These are phyloP conservation scores for Peromyscus polionotus DNA, from an alignment of 2,113 vertebrate genomes.

Conservation along the genomic window DNA sequence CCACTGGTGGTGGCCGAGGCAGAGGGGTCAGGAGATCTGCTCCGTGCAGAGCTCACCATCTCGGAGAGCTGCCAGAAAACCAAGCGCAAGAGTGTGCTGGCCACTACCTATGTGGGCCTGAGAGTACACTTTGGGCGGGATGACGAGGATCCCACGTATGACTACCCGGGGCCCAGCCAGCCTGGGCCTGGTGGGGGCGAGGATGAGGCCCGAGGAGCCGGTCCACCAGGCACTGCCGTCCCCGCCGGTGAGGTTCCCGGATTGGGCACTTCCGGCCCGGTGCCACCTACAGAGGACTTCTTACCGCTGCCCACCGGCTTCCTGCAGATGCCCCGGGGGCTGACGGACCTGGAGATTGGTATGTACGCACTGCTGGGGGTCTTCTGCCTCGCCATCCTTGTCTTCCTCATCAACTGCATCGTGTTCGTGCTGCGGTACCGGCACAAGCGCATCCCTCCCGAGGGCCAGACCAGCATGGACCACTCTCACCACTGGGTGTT, in stretches of 20 bases:
- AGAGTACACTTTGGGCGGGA: slow-evolving; percentile 93
- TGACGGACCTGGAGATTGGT: slow-evolving; percentile 98
- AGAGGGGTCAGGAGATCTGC: slow-evolving; percentile 92
- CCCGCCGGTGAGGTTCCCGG: slow-evolving; percentile 84
- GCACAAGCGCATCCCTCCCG: slow-evolving; percentile 96
- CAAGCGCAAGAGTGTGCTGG: slow-evolving; percentile 96
- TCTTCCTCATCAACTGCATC: slow-evolving; percentile 99
- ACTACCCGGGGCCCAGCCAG: slow-evolving; percentile 91
- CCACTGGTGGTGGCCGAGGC: slow-evolving; percentile 94
- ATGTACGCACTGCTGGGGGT: slow-evolving; percentile 98
- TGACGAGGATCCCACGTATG: slow-evolving; percentile 89
- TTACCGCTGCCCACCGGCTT: slow-evolving; percentile 94
- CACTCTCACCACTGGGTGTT: slow-evolving; percentile 99
- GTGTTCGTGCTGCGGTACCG: slow-evolving; percentile 98
- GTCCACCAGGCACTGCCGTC: slow-evolving; percentile 76
- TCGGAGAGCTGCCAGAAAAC: slow-evolving; percentile 98
- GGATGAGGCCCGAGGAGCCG: slow-evolving; percentile 89
- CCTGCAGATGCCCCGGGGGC: slow-evolving; percentile 92
- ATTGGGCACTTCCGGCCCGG: slow-evolving; percentile 73
- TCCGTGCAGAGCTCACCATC: slow-evolving; percentile 95
- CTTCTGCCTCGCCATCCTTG: slow-evolving; percentile 98
- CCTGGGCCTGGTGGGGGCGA: slow-evolving; percentile 81
- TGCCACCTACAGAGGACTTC: slow-evolving; percentile 89
- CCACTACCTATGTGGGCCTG: slow-evolving; percentile 90
- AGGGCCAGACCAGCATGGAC: slow-evolving; percentile 99